Percentiles rank a stretch among this genome's conserved stretches.
Conservation (phyloP, 2,888 invertebrate genomes). For the Perizoma flavofasciatum region DNA sequence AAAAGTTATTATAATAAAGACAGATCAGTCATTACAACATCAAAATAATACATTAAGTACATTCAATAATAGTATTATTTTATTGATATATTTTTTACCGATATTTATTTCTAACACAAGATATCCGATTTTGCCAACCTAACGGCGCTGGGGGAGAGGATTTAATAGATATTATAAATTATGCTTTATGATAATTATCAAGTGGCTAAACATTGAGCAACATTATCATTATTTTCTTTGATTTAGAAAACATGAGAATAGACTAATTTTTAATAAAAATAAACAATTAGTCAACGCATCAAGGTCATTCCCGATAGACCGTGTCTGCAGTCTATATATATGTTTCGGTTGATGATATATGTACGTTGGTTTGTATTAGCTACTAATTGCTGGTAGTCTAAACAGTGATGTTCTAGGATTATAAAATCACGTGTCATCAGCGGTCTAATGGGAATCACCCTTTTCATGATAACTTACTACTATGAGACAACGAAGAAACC, state of each 20-base stretch:
- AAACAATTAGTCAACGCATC: background rate
- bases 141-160: too few species aligned
- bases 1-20: too few species aligned
- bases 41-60: too few species aligned
- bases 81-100: too few species aligned
- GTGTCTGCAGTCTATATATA: background rate
- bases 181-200: background rate
- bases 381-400: background rate
- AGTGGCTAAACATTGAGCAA: constrained; percentile 29
- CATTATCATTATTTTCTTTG: constrained; percentile 14
- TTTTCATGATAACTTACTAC: constrained; percentile 8
- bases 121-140: too few species aligned
- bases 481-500: constrained; percentile 16
- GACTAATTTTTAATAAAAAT: background rate
- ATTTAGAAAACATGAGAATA: constrained; percentile 6
- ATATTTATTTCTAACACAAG: too few species aligned
- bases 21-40: too few species aligned
- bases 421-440: too few species aligned
- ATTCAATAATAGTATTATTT: too few species aligned
- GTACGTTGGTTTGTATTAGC: background rate
- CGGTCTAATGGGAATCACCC: background rate
- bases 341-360: background rate
- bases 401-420: background rate
- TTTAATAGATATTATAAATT: too few species aligned
- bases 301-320: constrained; percentile 3